Conservation (phyloP, 23 tunicate species). For the Trididemnum nubilum region DNA sequence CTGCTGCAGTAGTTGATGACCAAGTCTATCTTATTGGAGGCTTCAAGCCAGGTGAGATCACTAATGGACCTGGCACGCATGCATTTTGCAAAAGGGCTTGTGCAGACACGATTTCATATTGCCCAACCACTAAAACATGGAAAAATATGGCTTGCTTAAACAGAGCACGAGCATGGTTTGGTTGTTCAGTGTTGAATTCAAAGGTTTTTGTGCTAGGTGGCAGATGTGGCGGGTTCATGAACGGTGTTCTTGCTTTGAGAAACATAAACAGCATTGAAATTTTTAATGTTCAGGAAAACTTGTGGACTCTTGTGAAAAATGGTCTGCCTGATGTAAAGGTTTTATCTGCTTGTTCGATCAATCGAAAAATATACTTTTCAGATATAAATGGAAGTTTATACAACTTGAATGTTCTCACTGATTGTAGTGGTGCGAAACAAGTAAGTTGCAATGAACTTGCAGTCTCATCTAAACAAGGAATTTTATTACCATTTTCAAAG, state of each 20-base stretch:
- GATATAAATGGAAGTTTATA: too few relatives aligned
- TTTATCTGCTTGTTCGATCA: too few relatives aligned
- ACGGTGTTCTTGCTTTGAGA: too few relatives aligned
- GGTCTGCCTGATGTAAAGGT: too few relatives aligned
- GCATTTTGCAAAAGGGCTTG: neutral
- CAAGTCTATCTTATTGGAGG: conserved; percentile 7
- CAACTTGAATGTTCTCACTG: too few relatives aligned
- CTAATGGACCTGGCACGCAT: too few relatives aligned
- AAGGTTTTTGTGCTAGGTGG: conserved; percentile 4
- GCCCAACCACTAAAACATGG: neutral
- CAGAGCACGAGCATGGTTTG: conserved; percentile 5
- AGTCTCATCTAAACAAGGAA: too few relatives aligned
- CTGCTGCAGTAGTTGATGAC: neutral
- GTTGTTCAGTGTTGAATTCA: neutral
- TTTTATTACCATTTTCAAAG: too few relatives aligned
- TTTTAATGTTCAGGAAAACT: neutral
- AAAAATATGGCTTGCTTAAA: neutral
- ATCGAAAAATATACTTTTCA: too few relatives aligned
- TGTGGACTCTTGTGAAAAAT: too few relatives aligned
- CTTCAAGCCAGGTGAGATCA: neutral
- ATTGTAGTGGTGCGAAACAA: too few relatives aligned
- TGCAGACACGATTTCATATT: neutral
- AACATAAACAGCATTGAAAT: neutral
- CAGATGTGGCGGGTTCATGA: neutral
- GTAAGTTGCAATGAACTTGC: too few relatives aligned